Evolutionary conservation across 64 coral and sea anemone genomes (phyloP).

Genomic region (Anthopleura sola): DNA sequence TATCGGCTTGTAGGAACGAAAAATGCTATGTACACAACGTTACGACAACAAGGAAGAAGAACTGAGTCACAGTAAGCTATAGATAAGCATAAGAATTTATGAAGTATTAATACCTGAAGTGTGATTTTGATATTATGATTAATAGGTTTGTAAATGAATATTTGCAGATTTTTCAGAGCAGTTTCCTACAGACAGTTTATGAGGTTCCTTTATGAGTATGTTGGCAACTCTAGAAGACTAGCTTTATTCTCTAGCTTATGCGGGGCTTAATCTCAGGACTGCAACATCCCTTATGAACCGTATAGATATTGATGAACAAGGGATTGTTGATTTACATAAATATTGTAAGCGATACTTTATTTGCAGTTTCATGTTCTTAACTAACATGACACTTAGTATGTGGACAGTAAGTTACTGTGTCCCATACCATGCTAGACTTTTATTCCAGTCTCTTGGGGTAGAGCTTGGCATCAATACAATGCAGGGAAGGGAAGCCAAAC

Average conservation of each 20-base stretch:
- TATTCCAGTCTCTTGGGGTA: constrained; percentile 40
- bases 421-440: constrained; percentile 43
- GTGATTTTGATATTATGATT: no score
- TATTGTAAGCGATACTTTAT: constrained; percentile 62
- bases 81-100: no score
- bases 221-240: neutral
- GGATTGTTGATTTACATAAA: constrained; percentile 50
- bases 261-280: constrained; percentile 70
- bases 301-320: constrained; percentile 55
- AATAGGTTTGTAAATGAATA: no score
- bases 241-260: constrained; percentile 55
- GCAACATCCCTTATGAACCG: constrained; percentile 70
- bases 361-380: constrained; percentile 32
- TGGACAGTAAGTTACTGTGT: constrained; percentile 55
- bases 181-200: neutral
- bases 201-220: no score
- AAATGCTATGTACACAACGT: no score
- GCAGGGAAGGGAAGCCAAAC: constrained; percentile 30
- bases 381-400: constrained; percentile 15
- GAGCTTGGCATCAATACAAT: constrained; percentile 19
- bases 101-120: no score
- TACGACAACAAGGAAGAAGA: no score
- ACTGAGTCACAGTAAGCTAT: no score
- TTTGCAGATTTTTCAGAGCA: no score
- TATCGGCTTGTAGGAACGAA: no score